These are phyloP conservation scores for Sarcophilus harrisii DNA, from an alignment of 2,797 vertebrate genomes.

Conservation along the genomic window DNA sequence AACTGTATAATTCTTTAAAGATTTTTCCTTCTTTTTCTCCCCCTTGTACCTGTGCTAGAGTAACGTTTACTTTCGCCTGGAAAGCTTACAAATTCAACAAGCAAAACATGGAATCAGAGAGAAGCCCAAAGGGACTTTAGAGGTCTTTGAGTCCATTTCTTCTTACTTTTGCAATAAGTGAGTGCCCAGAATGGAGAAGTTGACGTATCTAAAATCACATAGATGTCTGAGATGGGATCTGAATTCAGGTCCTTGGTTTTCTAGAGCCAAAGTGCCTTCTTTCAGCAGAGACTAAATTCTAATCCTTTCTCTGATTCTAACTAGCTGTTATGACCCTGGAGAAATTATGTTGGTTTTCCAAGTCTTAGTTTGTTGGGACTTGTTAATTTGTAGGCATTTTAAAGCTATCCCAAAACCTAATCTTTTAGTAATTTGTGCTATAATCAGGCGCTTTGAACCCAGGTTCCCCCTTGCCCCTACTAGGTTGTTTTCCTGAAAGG, in stretches of 20 bases:
- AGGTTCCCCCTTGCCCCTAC: not conserved
- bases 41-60: not conserved
- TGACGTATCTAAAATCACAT: not conserved
- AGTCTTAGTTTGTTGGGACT: not conserved
- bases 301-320: not conserved
- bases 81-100: not conserved
- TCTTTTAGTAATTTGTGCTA: not conserved
- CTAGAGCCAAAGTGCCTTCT: not conserved
- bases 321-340: not conserved
- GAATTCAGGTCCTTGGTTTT: not conserved
- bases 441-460: too few relatives aligned
- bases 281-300: not conserved
- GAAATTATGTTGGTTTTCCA: not conserved
- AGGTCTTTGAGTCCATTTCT: not conserved
- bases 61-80: not conserved
- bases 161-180: not conserved
- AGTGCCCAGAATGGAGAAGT: not conserved
- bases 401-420: not conserved
- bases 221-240: not conserved
- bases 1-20: not conserved
- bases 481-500: not conserved
- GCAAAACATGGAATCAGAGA: not conserved
- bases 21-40: not conserved
- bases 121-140: not conserved
- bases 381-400: not conserved